Evolutionary conservation across 2,888 invertebrate genomes (phyloP), one percentile per base, ranked within the genome.

Genomic region (Perizoma flavofasciatum): DNA sequence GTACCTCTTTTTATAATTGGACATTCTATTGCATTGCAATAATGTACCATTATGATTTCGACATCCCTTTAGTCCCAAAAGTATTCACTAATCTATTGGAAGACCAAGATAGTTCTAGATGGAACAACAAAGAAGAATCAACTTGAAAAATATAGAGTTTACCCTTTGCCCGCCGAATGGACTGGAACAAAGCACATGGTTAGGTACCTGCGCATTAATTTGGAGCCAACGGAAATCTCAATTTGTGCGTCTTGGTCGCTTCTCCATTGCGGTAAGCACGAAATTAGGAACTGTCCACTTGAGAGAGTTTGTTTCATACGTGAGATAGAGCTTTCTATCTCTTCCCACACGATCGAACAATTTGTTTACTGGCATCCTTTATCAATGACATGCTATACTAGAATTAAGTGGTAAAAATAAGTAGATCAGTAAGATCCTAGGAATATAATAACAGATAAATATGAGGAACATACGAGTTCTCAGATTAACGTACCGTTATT

Each of bases 191-290:
- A 50, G 51, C 51, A 63, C 22, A 22, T 22, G 1, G 22, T 22
- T 22, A 22, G 22, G 22, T 22, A 22, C 1, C 45, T 66, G 64
- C 68, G 48, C 67, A 67, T 74, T 74, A 72, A 78, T 77, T 76
- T 65, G 63, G 68, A 75, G 72, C 72, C 75, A 81, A 75, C 88
- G 91, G 91, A 90, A 83, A 87, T 79, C 79, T 78, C 89, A 88
- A 89, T 89, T 88, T 79, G 66, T 79, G 59, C 74, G 71, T 79
- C 81, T 84, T 77, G 67, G 70, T 67, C 70, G 67, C 75, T 67
- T 72, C 67, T 78, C 77, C 77, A 78, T 86, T 84, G 79, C 78
- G 71, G 77, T 83, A 85, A 78, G 77, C 68, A 77, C 63, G 69
- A 76, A 75, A 81, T 78, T 82, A 83, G 87, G 86, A 88, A 85